Percentiles rank a stretch among this genome's conserved stretches.
These are phyloP conservation scores for Talpa occidentalis DNA, from an alignment of 2,113 vertebrate genomes.

Conservation along the genomic window DNA sequence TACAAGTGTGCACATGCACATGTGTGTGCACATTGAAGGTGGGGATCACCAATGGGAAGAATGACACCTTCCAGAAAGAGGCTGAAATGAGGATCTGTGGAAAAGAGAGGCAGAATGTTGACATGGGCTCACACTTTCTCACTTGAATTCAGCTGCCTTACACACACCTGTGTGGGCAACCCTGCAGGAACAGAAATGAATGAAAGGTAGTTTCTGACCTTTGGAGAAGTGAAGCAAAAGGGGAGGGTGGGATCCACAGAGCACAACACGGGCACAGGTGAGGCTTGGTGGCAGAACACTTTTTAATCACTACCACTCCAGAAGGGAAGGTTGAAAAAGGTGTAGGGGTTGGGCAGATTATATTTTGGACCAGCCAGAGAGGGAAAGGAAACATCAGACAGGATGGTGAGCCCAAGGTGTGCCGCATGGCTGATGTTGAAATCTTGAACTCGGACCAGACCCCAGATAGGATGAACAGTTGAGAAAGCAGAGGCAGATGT, in stretches of 20 bases:
- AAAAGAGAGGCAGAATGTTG: neutral
- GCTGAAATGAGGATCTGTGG: neutral
- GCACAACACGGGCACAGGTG: neutral
- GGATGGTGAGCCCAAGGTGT: neutral
- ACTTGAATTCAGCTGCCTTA: neutral
- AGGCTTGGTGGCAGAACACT: neutral
- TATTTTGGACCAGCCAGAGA: neutral
- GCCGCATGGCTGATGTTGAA: neutral
- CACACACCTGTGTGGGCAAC: neutral
- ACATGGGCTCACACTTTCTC: neutral
- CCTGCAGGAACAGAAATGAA: neutral
- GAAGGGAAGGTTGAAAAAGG: neutral
- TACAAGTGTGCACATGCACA: too few species aligned
- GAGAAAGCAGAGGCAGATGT: neutral
- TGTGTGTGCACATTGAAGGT: rapidly evolving
- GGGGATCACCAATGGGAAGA: neutral
- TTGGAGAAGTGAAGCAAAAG: neutral
- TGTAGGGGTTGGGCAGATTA: neutral
- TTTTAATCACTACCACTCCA: neutral
- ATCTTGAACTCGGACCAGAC: neutral
- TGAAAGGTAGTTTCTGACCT: neutral
- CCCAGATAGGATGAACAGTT: neutral
- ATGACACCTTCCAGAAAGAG: neutral
- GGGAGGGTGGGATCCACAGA: neutral
- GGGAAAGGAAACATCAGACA: neutral